Base-by-base conservation (phyloP, 2,888 invertebrate species). In the Argyresthia albistria region DNA sequence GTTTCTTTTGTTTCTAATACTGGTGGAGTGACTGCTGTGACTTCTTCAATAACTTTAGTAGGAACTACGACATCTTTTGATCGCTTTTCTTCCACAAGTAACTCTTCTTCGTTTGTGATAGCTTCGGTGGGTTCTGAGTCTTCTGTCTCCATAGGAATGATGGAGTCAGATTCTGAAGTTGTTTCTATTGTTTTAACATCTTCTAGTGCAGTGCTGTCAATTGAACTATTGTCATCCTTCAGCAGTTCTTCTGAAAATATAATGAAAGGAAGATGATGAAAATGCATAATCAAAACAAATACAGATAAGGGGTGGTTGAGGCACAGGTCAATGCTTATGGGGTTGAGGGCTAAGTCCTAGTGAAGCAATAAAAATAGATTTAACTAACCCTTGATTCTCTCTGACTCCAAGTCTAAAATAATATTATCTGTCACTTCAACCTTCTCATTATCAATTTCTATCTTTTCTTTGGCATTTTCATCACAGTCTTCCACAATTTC, bases 401-500 rank as follows among this genome's bases (percentile, higher is more conserved):
- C 55, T 14, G 51, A 47, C 46, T 58, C 51, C 42, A 43, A 43
- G 25, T 46, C 25, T 25, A 46, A n/a, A 25, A 2, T 25, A 25
- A 25, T 6, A 25, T 25, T 25, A 25, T 25, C 25, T 25, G 2
- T 6, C 25, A 25, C 25, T 25, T 25, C 25, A 25, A 35, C 35
- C 25, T 14, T 45, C 4, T 6, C 45, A 35, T 43, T 14, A n/a
- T 51, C 15, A 35, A 12, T 9, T 48, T 48, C 48, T 48, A 48
- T 74, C 66, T 76, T 76, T 70, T 84, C 83, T 86, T 87, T 87
- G 86, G 86, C 76, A 83, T 82, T 73, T 64, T 80, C 82, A 83
- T 83, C 84, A 86, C 86, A 80, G 72, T 57, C 68, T 60, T 66
- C 71, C 47, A 63, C 68, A 39, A 49, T 45, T 48, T 60, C 63